Base-by-base conservation (phyloP, 2,113 vertebrate species). In the Festucalex cinctus region DNA sequence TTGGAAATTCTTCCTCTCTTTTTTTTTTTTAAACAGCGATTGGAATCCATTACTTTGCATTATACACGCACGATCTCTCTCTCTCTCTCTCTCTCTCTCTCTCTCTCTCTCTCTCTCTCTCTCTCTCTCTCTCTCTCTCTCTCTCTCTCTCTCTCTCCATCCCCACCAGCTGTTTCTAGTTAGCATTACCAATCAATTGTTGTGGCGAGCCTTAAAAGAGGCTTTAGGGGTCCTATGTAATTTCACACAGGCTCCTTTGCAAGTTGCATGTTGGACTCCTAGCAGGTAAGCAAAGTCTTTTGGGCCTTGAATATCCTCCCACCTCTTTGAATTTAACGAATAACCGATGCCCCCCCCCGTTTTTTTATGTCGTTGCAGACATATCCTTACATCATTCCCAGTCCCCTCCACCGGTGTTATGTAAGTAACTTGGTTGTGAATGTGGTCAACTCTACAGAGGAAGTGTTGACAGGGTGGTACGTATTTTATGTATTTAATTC, bases 381-480 rank as follows among this genome's bases (percentile, higher is more conserved):
- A 28, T 35, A 26, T 46, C 63, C 26, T 53, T 39, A 56, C 0
- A 58, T 28, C 56, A 26, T 41, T 44, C 2, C 12, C 14, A 9
- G 20, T 51, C 48, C 20, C 6, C 41, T 26, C 9, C 41, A 61
- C 32, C 57, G 44, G 41, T 56, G 64, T 70, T 39, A 66, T 64
- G 74, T 71, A 41, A 76, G 74, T 76, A 17, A 48, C 1, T 46
- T 44, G 0, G 7, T 6, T 44, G 39, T 10, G 5, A 5, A 58
- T 14, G 14, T 44, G 16, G 14, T 44, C 43, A 44, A 44, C 13
- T 44, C 1, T 44, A 16, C 43, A 44, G 13, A 17, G 20, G 19
- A 10, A 1, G 13, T 8, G 7, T 19, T 58, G 3, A 26, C 28
- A 28, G 26, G 5, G 2, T 8, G 46, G 58, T 41, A 46, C 7